Conservation (phyloP, 2,113 vertebrate species). For the Empidonax traillii region DNA sequence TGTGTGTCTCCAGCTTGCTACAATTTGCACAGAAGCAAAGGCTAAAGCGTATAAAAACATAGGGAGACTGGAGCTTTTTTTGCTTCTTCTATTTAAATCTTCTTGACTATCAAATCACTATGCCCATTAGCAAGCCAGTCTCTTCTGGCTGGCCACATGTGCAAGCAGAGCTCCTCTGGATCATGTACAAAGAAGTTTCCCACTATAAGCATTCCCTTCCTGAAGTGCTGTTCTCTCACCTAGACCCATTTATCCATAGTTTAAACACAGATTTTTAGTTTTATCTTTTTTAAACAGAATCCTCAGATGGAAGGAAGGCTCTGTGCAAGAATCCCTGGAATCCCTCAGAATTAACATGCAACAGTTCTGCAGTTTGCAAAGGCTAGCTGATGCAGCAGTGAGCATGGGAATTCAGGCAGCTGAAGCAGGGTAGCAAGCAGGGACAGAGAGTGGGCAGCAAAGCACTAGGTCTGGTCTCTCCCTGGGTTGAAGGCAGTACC, state of each 20-base stretch:
- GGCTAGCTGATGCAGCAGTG: background rate
- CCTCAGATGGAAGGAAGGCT: background rate
- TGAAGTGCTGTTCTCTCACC: background rate
- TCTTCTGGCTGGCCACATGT: background rate
- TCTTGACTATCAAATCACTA: background rate
- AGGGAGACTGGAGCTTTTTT: background rate
- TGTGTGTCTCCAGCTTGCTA: background rate
- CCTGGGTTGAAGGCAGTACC: background rate
- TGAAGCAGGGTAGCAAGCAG: background rate
- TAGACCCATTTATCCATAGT: background rate
- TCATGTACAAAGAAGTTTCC: background rate
- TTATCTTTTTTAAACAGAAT: background rate
- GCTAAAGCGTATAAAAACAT: background rate
- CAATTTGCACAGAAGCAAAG: background rate
- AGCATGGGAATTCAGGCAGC: background rate
- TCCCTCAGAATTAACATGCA: background rate
- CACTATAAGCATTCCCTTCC: background rate
- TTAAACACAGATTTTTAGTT: background rate
- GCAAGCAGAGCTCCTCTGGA: background rate
- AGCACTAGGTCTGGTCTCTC: background rate
- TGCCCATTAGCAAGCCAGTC: background rate
- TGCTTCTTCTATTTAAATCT: background rate
- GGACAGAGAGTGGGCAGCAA: background rate
- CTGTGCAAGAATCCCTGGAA: background rate
- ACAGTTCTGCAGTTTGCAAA: background rate